phyloP scores from a whole-genome alignment of 2,113 vertebrate species.

The Cebus imitator region DNA sequence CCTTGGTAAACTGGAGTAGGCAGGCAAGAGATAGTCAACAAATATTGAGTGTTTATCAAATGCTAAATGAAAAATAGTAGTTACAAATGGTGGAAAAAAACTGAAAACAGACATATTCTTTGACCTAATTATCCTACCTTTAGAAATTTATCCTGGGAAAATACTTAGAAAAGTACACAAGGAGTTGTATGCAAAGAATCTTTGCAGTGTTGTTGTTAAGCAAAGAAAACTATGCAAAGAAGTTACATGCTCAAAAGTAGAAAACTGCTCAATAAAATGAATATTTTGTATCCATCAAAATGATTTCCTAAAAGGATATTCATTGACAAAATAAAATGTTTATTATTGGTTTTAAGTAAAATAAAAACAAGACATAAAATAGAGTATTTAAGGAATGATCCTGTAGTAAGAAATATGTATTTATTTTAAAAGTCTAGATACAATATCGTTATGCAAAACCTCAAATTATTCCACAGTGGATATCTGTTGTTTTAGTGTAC shows the following conservation, averaged over 20 bases:
- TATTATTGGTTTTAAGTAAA: background rate
- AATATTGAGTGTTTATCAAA: background rate
- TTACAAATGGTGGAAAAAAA: background rate
- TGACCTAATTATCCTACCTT: background rate
- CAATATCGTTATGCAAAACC: background rate
- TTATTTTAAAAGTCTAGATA: background rate
- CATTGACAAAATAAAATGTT: background rate
- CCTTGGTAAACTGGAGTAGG: background rate
- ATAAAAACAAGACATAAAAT: background rate
- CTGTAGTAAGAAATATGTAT: background rate
- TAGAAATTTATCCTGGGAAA: conserved; percentile 23
- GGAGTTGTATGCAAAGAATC: background rate
- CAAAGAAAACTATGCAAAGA: background rate
- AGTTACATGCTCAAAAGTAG: background rate
- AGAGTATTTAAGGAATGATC: background rate
- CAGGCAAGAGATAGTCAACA: background rate
- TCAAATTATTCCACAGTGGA: background rate
- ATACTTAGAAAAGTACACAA: background rate
- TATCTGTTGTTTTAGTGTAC: background rate
- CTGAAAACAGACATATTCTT: background rate
- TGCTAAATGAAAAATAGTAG: background rate
- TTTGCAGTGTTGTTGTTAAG: background rate
- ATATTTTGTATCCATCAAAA: background rate
- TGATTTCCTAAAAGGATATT: background rate
- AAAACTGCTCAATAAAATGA: background rate